A percentile compares a stretch with the other conserved stretches of the same genome.
phyloP scores from a whole-genome alignment of 1,140 invertebrate genomes.

The Grapholita molesta region DNA sequence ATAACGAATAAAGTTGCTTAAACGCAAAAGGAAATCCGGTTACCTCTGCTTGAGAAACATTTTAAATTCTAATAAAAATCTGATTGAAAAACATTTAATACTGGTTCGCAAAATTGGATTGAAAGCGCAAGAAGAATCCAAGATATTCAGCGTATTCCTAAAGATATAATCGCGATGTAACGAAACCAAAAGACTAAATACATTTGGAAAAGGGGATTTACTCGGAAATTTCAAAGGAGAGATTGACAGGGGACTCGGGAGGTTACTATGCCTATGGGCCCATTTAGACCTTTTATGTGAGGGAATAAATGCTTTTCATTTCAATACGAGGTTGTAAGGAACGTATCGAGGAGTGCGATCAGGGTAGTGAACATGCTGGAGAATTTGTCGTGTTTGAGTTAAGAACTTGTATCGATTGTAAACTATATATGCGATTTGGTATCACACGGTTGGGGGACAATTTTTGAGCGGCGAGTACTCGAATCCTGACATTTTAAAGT shows the following conservation, averaged over 20 bases:
- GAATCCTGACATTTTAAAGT: no score
- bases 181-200: constrained; percentile 16
- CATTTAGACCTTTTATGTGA: constrained; percentile 6
- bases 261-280: constrained; percentile 10
- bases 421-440: background rate
- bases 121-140: background rate
- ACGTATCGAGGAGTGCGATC: background rate
- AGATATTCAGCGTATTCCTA: constrained; percentile 1
- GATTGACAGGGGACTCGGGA: background rate
- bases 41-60: background rate
- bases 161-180: constrained; percentile 3
- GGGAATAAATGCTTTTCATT: constrained; percentile 16
- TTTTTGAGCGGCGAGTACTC: no score
- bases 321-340: background rate
- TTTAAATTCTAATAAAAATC: background rate
- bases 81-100: background rate
- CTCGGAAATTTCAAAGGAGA: constrained; percentile 2
- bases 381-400: background rate
- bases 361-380: background rate
- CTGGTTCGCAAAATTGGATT: constrained; percentile 2
- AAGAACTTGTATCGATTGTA: background rate
- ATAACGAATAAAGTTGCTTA: background rate
- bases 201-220: constrained; percentile 11
- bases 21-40: background rate
- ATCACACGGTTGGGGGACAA: no score